Evolutionary conservation across 1,140 invertebrate species (phyloP).

Genomic region (Grapholita molesta): DNA sequence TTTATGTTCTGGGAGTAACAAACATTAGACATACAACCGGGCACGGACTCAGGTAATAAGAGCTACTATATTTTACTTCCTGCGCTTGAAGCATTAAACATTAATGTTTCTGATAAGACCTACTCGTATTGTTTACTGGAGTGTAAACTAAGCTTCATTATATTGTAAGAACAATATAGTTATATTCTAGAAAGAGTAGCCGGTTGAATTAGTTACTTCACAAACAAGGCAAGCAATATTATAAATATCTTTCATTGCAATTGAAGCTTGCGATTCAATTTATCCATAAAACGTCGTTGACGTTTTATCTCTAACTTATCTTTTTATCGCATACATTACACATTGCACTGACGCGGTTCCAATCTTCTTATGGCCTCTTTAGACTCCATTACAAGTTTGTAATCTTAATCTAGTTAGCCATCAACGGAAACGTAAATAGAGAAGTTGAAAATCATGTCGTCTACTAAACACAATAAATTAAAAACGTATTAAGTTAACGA

Average conservation of each 20-base stretch:
- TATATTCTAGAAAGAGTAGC: neutral
- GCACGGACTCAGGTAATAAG: neutral
- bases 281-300: neutral
- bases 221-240: neutral
- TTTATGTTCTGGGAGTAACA: neutral
- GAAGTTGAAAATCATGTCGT: neutral
- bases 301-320: neutral
- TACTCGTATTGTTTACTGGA: neutral
- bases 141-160: neutral
- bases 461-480: slow-evolving; percentile 1
- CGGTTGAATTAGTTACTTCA: neutral
- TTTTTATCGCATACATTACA: neutral
- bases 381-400: neutral
- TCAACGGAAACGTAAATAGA: neutral
- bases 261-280: neutral
- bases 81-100: neutral
- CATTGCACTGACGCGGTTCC: neutral
- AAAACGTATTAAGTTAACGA: slow-evolving; percentile 11
- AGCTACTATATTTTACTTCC: neutral
- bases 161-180: neutral
- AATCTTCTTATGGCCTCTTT: neutral
- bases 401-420: neutral
- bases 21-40: neutral
- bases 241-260: neutral
- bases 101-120: neutral